A percentile compares a stretch with the other conserved stretches of the same genome.
These are phyloP conservation scores for Zoanthus solanderi DNA, from an alignment of 92 coral and sea anemone species.

Conservation along the genomic window DNA sequence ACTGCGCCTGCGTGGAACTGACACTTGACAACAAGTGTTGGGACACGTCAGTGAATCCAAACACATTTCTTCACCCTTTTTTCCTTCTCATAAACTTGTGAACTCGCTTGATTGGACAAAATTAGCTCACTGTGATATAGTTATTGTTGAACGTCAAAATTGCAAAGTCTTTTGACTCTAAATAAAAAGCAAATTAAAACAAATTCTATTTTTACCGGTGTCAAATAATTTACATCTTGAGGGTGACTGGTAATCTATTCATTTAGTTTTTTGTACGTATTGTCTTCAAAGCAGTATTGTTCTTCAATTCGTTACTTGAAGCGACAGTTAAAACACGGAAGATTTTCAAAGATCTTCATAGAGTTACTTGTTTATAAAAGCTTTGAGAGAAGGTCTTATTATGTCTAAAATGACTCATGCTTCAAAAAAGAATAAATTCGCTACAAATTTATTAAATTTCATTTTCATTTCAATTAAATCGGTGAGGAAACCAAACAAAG, in stretches of 20 bases:
- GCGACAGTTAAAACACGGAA: background rate
- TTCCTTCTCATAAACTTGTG: background rate
- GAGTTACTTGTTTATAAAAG: background rate
- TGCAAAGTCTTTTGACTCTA: background rate
- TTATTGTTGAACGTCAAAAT: background rate
- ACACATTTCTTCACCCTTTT: background rate
- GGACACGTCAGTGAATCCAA: conserved; percentile 5
- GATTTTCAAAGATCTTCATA: background rate
- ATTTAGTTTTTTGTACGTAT: background rate
- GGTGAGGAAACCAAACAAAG: too few species aligned
- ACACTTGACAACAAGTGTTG: background rate
- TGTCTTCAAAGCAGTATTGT: background rate
- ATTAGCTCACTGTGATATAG: background rate
- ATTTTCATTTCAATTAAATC: too few species aligned
- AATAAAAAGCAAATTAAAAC: background rate
- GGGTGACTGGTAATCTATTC: conserved; percentile 6
- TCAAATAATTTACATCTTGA: conserved; percentile 30
- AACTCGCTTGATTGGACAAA: background rate
- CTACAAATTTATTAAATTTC: background rate
- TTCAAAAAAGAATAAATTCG: background rate
- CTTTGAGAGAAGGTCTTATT: background rate
- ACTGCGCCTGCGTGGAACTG: conserved; percentile 6
- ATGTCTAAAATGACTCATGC: too few species aligned
- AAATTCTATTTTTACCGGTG: conserved; percentile 1
- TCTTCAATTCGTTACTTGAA: background rate